Evolutionary conservation across 2,113 vertebrate genomes (phyloP).

Genomic region (Jacana jacana): DNA sequence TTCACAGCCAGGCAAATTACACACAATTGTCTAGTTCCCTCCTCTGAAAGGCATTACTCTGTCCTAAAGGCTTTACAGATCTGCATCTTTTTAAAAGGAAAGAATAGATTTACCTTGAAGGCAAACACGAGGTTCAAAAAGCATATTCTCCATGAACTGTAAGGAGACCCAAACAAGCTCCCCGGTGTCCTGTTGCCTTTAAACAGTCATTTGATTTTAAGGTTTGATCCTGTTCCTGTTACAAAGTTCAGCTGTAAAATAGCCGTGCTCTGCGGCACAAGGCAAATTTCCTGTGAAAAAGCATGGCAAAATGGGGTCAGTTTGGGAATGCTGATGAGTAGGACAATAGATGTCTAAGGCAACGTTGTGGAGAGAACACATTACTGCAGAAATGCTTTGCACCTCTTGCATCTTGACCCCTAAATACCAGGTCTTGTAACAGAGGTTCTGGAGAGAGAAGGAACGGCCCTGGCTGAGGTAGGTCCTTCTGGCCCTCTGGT

Average conservation of each 20-base stretch:
- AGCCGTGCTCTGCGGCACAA: neutral
- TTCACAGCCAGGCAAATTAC: constrained; percentile 57
- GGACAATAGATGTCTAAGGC: neutral
- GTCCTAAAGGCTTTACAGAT: neutral
- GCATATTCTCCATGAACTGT: neutral
- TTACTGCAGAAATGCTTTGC: neutral
- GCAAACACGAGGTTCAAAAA: neutral
- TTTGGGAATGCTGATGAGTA: neutral
- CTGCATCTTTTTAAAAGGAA: constrained; percentile 18
- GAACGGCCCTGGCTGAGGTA: neutral
- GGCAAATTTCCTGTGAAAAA: constrained; percentile 30
- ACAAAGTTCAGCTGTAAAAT: constrained; percentile 8
- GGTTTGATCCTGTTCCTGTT: neutral
- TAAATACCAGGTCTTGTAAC: neutral
- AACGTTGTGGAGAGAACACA: neutral
- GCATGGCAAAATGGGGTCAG: constrained; percentile 45
- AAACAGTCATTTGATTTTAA: neutral
- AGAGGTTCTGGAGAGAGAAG: neutral
- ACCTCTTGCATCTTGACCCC: neutral
- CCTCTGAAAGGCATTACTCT: constrained; percentile 1
- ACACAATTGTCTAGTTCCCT: constrained; percentile 15
- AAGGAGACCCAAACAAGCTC: neutral
- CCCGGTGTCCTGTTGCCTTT: neutral
- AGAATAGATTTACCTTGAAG: neutral
- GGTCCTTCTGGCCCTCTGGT: neutral